Conservation (phyloP, 2,797 vertebrate genomes). For the Enteromius viviparus region DNA sequence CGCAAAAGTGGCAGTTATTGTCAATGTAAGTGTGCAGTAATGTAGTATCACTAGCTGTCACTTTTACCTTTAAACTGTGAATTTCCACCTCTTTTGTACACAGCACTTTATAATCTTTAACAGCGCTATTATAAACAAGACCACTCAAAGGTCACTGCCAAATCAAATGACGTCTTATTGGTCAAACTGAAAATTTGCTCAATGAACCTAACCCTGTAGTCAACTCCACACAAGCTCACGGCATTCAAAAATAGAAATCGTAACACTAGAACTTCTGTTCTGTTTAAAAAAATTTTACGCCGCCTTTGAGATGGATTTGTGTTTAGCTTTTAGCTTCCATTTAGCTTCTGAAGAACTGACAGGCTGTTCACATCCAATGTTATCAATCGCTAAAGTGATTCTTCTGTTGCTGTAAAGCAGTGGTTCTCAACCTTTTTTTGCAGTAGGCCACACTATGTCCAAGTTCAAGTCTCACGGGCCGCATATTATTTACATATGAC, state of each 20-base stretch:
- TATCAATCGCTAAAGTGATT: background rate
- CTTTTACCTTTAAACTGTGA: background rate
- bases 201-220: background rate
- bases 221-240: background rate
- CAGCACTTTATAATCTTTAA: background rate
- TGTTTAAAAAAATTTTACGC: background rate
- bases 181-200: background rate
- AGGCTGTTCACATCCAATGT: background rate
- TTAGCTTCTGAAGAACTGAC: background rate
- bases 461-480: too few species aligned
- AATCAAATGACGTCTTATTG: background rate
- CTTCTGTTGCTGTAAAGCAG: background rate
- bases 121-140: background rate
- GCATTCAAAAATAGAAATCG: background rate
- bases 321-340: background rate
- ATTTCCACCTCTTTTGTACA: too few species aligned
- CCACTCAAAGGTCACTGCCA: background rate
- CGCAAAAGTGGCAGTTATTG: constrained; percentile 95
- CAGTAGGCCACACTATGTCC: too few species aligned
- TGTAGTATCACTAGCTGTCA: background rate
- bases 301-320: background rate
- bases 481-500: too few species aligned
- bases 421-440: too few species aligned
- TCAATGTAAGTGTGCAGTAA: constrained; percentile 86
- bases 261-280: background rate